phyloP scores from a whole-genome alignment of 2,113 vertebrate genomes.

The Pelmatolapia mariae region DNA sequence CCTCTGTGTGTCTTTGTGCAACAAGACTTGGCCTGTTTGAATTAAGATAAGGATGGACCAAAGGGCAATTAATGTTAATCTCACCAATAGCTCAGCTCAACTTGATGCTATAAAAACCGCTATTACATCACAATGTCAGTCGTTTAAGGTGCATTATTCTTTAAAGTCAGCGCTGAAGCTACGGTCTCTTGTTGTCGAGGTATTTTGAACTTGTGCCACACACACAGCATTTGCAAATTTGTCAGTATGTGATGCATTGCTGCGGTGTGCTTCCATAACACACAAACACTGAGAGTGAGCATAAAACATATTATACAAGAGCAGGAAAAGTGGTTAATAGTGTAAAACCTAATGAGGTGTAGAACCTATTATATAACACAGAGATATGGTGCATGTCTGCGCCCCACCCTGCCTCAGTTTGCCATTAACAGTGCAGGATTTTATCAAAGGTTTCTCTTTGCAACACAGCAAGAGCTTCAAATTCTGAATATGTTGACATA shows the following conservation, averaged over 20 bases:
- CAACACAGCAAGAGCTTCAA: neutral
- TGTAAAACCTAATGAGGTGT: constrained; percentile 33
- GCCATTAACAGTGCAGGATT: neutral
- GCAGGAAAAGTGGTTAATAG: constrained; percentile 3
- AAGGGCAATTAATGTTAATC: constrained; percentile 22
- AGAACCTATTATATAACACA: constrained; percentile 5
- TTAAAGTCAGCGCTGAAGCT: neutral
- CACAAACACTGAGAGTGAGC: constrained; percentile 10
- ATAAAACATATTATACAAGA: neutral
- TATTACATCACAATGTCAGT: neutral
- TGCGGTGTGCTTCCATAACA: neutral
- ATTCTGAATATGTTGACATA: neutral
- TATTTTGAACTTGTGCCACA: neutral
- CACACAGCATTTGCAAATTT: neutral
- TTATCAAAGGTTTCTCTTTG: neutral
- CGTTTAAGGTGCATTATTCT: neutral
- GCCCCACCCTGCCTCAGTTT: neutral
- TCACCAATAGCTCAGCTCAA: neutral
- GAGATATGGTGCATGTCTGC: neutral
- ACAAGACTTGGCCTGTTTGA: constrained; percentile 16
- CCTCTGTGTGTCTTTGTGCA: constrained; percentile 28
- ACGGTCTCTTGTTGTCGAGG: neutral
- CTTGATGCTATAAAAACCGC: neutral
- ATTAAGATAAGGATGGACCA: constrained; percentile 36
- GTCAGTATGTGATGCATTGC: neutral